phyloP scores from a whole-genome alignment of 2,113 vertebrate species.

The Tautogolabrus adspersus region DNA sequence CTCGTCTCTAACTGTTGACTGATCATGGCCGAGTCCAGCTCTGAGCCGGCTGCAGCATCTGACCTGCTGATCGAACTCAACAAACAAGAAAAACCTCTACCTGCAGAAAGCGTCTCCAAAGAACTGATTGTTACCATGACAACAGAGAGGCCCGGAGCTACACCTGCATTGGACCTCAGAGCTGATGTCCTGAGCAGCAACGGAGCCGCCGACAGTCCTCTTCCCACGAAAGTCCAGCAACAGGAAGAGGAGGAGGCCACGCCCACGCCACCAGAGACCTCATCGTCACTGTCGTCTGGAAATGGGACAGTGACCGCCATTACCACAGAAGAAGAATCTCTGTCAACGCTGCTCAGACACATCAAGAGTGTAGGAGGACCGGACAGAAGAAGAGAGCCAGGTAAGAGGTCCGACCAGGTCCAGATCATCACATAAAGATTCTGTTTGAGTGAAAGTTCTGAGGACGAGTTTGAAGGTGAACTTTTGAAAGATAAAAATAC shows the following conservation, averaged over 20 bases:
- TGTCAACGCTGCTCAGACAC: constrained; percentile 35
- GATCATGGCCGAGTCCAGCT: constrained; percentile 65
- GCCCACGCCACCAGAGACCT: constrained; percentile 17
- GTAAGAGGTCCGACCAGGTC: constrained; percentile 3
- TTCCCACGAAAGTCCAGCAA: background rate
- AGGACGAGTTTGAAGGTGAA: too few species aligned
- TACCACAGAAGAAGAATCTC: constrained; percentile 49
- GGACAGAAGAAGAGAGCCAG: constrained; percentile 26
- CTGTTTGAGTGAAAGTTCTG: too few species aligned
- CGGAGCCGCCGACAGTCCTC: background rate
- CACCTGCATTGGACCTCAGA: background rate
- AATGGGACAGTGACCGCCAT: background rate
- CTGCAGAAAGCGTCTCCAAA: constrained; percentile 20
- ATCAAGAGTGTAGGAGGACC: background rate
- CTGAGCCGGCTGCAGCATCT: background rate
- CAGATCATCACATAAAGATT: too few species aligned
- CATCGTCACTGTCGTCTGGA: constrained; percentile 35
- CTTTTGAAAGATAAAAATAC: too few species aligned
- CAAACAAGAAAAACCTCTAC: background rate
- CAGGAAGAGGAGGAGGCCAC: constrained; percentile 40
- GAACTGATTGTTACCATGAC: background rate
- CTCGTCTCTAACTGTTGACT: background rate
- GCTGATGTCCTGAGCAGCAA: constrained; percentile 5
- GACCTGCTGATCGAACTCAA: constrained; percentile 16
- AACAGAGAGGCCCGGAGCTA: background rate